These are phyloP conservation scores for Muscicapa striata DNA, from an alignment of 2,797 vertebrate genomes.

Conservation along the genomic window DNA sequence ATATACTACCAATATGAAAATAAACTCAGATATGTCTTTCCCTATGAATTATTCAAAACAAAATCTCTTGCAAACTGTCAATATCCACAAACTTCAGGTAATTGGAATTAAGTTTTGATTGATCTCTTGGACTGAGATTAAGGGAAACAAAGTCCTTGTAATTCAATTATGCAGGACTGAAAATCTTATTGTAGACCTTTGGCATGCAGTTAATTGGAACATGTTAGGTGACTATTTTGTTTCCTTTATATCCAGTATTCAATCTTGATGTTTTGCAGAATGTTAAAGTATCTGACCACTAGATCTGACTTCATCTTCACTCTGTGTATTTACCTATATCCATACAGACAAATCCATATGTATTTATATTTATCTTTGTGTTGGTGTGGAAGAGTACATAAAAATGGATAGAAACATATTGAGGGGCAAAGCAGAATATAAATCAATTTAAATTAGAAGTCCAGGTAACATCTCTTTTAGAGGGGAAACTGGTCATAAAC, in stretches of 20 bases:
- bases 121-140: not conserved
- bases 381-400: not conserved
- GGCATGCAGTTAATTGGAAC: not conserved
- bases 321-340: not conserved
- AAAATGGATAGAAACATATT: not conserved
- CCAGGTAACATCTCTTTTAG: not conserved
- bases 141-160: not conserved
- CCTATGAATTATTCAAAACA: conserved; percentile 25
- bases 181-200: not conserved
- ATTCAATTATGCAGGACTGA: not conserved
- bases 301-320: not conserved
- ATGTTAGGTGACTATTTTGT: not conserved
- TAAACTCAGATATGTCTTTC: not conserved
- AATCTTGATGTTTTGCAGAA: not conserved
- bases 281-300: not conserved
- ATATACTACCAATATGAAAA: not conserved
- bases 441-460: not conserved
- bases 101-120: conserved; percentile 16
- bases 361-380: not conserved
- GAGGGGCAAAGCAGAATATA: not conserved
- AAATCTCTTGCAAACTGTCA: not conserved
- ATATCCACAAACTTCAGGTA: not conserved
- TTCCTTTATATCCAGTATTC: not conserved
- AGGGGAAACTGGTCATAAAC: not conserved
- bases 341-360: not conserved